Base-by-base conservation (phyloP, 2,797 vertebrate species). In the Mus spretus region DNA sequence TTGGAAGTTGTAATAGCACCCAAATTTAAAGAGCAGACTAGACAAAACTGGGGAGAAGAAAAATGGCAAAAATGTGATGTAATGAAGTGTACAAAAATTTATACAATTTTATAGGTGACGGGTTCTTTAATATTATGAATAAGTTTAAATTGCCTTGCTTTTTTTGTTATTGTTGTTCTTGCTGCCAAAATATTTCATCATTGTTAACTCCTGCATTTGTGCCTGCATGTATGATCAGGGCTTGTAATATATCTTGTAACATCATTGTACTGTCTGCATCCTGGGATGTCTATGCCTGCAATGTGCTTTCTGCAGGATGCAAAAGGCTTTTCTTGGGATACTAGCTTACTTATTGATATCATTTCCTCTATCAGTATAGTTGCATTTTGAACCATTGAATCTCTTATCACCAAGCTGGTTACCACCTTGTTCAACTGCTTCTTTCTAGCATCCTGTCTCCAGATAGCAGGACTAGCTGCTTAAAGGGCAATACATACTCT, bases 301-400 rank as follows among this genome's bases (percentile, higher is more conserved):
- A 0, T 28, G 12, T 55, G 0, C 89, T 82, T 72, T 26, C 17
- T 34, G 15, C 1, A 31, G 5, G 5, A 67, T 37, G 12, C 6
- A 44, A 13, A n/a, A 74, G 17, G 17, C 65, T 92, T 86, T 55
- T 1, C 59, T 47, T 70, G 50, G 50, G 2, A n/a, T 14, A 0
- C 70, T 63, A 59, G 44, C 37, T 84, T 77, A 28, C 50, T 82
- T 37, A 55, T 82, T 55, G 26, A 6, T 59, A 44, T 34, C 14
- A 8, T 57, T 89, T 83, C 44, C 63, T 94, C 24, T 89, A n/a
- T 55, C 20, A 53, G 88, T 86, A 80, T 92, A 75, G 47, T 93
- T n/a, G 61, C 4, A 50, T 12, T 93, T 96, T 17, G 82, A 44
- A 90, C 50, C 40, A 40, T n/a, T 40, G 10, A 37, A 17, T 93